phyloP scores from a whole-genome alignment of 2,797 vertebrate genomes.

The Rhinatrema bivittatum region DNA sequence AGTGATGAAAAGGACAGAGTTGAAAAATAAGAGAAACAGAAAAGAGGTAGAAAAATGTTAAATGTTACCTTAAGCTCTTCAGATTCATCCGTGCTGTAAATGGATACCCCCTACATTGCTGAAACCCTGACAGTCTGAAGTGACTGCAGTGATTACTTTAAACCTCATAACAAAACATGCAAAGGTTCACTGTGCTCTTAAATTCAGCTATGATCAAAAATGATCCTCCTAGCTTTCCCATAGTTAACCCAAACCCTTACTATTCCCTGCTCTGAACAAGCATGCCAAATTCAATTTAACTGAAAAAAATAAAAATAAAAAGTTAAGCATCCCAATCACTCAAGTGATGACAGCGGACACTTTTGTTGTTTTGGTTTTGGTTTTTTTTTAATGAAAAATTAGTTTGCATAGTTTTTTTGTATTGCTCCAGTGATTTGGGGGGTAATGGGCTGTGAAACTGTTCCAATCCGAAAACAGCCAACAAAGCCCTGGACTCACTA shows the following conservation, averaged over 20 bases:
- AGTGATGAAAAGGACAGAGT: neutral
- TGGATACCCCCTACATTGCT: conserved; percentile 93
- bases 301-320: too few species aligned
- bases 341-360: too few species aligned
- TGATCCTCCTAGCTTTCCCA: too few species aligned
- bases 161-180: conserved; percentile 87
- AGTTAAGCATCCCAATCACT: too few species aligned
- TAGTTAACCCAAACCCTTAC: too few species aligned
- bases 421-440: conserved; percentile 31
- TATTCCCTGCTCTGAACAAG: too few species aligned
- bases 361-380: too few species aligned
- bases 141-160: conserved; percentile 79
- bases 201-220: conserved; percentile 42
- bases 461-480: too few species aligned
- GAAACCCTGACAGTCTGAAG: conserved; percentile 78
- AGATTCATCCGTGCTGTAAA: conserved; percentile 96
- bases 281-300: too few species aligned
- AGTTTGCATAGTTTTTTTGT: conserved; percentile 26
- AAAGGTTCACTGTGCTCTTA: conserved; percentile 92
- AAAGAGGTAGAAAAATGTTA: conserved; percentile 48
- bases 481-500: conserved; percentile 33
- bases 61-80: conserved; percentile 94
- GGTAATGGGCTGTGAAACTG: too few species aligned
- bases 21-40: conserved; percentile 8
- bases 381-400: too few species aligned